phyloP scores from a whole-genome alignment of 2,888 invertebrate species.

The Aporophyla lueneburgensis region DNA sequence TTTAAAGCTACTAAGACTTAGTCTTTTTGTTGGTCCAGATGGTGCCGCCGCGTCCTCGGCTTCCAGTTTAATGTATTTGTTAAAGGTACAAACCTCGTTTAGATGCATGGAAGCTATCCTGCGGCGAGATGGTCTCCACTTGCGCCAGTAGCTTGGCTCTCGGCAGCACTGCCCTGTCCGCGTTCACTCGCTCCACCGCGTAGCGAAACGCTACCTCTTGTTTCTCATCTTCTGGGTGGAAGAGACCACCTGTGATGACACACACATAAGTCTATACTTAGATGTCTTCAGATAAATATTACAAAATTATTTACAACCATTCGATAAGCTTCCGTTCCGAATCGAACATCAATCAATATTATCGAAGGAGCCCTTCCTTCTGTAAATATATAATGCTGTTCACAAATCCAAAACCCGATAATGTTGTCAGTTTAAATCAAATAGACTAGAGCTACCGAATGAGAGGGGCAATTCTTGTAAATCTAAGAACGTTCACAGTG shows the following conservation, averaged over 20 bases:
- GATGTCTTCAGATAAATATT: not conserved
- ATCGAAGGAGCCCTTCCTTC: not conserved
- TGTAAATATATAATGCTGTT: not conserved
- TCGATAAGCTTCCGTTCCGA: not conserved
- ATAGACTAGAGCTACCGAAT: not conserved
- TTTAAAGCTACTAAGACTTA: not conserved
- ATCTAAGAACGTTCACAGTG: too few species aligned
- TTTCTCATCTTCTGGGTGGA: conserved; percentile 96
- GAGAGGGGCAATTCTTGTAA: too few species aligned
- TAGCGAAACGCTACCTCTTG: conserved; percentile 98
- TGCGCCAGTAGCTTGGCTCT: conserved; percentile 97
- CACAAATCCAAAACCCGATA: not conserved
- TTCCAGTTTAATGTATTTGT: not conserved
- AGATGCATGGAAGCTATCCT: conserved; percentile 98
- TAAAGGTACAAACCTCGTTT: conserved; percentile 94
- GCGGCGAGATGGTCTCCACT: conserved; percentile 96
- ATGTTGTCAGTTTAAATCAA: not conserved
- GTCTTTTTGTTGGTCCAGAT: not conserved
- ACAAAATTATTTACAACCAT: not conserved
- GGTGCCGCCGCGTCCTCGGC: not conserved
- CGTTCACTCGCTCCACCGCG: conserved; percentile 97
- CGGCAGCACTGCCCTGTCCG: conserved; percentile 95
- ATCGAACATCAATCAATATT: not conserved
- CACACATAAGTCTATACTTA: not conserved
- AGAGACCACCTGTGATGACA: conserved; percentile 94